Percentiles rank a stretch among this genome's conserved stretches.
Conservation (phyloP, 2,797 vertebrate species). For the Aldrovandia affinis region DNA sequence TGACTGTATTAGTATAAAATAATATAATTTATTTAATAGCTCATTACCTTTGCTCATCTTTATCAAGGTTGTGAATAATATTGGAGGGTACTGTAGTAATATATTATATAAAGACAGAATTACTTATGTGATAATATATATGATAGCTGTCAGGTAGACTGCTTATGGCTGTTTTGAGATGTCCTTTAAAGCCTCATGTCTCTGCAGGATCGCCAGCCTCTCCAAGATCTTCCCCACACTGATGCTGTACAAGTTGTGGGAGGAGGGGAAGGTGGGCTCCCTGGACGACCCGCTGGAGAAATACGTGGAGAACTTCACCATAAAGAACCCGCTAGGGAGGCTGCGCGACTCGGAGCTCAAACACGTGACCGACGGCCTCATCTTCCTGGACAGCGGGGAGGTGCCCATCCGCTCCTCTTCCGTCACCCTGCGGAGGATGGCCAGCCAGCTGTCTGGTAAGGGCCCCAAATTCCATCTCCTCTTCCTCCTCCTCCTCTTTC, state of each 20-base stretch:
- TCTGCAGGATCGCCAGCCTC: conserved; percentile 86
- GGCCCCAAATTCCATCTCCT: neutral
- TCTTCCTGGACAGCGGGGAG: conserved; percentile 80
- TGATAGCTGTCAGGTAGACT: neutral
- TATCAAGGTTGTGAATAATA: too few species aligned
- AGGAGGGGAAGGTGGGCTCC: conserved; percentile 87
- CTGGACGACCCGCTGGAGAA: conserved; percentile 91
- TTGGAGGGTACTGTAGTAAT: too few species aligned
- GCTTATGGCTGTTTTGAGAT: neutral
- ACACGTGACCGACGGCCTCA: conserved; percentile 74
- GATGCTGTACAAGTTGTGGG: conserved; percentile 94
- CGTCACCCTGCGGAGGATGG: conserved; percentile 92
- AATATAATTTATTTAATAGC: too few species aligned
- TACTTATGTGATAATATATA: too few species aligned
- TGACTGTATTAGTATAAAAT: too few species aligned
- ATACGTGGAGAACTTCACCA: conserved; percentile 86
- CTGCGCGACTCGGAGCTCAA: conserved; percentile 74
- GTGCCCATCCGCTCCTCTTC: conserved; percentile 77
- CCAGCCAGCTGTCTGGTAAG: conserved; percentile 92
- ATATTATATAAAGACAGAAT: too few species aligned
- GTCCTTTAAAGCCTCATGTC: too few species aligned
- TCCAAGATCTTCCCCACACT: conserved; percentile 94
- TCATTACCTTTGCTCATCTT: too few species aligned
- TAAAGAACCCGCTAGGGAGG: conserved; percentile 88
- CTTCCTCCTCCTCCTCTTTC: too few species aligned